Evolutionary conservation across 2,797 vertebrate species (phyloP), one percentile per base, ranked within the genome.

Genomic region (Menidia menidia): DNA sequence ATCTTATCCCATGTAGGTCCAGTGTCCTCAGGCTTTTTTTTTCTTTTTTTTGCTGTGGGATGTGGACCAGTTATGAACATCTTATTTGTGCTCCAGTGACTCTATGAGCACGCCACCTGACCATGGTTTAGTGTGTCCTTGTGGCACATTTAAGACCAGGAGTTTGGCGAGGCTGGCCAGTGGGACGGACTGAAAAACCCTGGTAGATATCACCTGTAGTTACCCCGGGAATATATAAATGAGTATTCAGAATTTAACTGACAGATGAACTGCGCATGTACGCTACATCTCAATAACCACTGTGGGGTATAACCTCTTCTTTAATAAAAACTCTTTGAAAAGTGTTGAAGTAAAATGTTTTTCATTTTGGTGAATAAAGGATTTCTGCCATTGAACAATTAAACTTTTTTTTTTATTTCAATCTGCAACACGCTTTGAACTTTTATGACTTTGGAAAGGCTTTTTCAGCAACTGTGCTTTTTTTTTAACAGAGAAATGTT

Each of bases 21-120:
- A 83, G 72, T 83, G 82, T 87, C 88, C 85, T 77, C 61, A 78
- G 83, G 32, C 67, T 68, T 84, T 76, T 86, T 86, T 83, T 84
- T 54, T n/a, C 45, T 3, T 14, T 52, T 30, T 52, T 47, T 14
- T 81, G 80, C 85, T 71, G 71, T 43, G 68, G 78, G 68, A 61
- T 74, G 77, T 70, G 57, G 80, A 57, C 64, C 41, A 71, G 82
- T 89, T 88, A 90, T 90, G 85, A 75, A 74, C 83, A 82, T 89
- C 84, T 85, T 75, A 75, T 92, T 86, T 85, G 88, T 90, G 92
- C 91, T 91, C 69, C 84, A 76, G 75, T 90, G 92, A 74, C 73
- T 89, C 74, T 74, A 68, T 72, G 83, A 75, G 75, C 65, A 73
- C 83, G 84, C 88, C 89, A 89, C 85, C 89, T 93, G 93, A 94